Evolutionary conservation across 2,113 vertebrate genomes (phyloP).

Genomic region (Ceyx margarethae): DNA sequence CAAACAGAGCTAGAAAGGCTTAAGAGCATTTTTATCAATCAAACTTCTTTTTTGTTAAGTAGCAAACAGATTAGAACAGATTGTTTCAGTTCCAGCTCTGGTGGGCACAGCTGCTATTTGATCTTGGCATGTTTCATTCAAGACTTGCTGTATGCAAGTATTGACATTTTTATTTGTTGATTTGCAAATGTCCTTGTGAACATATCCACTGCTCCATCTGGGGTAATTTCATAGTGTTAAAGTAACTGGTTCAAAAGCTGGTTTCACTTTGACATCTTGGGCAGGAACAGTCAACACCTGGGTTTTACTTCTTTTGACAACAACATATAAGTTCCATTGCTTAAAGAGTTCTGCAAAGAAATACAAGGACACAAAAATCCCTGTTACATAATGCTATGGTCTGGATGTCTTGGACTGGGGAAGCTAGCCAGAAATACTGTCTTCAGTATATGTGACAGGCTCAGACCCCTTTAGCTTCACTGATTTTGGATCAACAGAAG

Average conservation of each 20-base stretch:
- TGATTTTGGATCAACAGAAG: neutral
- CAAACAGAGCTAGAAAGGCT: neutral
- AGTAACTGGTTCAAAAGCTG: neutral
- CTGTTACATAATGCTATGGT: neutral
- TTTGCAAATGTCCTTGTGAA: conserved; percentile 2
- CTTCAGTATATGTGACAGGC: neutral
- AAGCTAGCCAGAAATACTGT: neutral
- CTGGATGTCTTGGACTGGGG: neutral
- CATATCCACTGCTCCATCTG: neutral
- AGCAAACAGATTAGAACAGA: neutral
- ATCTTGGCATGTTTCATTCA: conserved; percentile 4
- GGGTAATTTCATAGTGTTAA: neutral
- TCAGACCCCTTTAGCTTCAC: neutral
- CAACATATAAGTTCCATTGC: neutral
- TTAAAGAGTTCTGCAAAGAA: neutral
- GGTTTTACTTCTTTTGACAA: neutral
- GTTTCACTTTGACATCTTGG: neutral
- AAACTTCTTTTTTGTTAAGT: neutral
- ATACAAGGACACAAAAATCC: neutral
- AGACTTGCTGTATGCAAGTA: neutral
- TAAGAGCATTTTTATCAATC: neutral
- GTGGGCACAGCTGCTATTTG: neutral
- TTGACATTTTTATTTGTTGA: neutral
- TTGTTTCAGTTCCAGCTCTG: conserved; percentile 1
- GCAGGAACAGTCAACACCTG: neutral